These are phyloP conservation scores for Siderastrea radians DNA, from an alignment of 92 coral and sea anemone genomes.

Conservation along the genomic window DNA sequence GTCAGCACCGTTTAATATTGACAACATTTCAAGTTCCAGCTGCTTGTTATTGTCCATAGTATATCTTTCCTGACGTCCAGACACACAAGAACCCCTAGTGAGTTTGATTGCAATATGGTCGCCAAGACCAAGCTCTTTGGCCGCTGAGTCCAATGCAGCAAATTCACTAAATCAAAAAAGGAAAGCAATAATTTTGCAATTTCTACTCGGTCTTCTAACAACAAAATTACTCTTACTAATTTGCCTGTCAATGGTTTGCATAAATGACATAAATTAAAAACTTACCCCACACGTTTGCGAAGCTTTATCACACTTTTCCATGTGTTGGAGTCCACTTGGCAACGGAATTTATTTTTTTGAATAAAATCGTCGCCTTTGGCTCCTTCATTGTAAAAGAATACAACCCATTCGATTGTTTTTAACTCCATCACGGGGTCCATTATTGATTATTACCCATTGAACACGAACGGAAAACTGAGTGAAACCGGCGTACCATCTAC, in stretches of 20 bases:
- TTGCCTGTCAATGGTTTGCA: background rate
- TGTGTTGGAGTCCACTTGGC: conserved; percentile 31
- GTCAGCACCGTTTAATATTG: conserved; percentile 34
- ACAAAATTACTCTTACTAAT: background rate
- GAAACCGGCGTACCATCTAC: conserved; percentile 12
- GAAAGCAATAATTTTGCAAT: background rate
- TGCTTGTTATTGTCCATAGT: conserved; percentile 35
- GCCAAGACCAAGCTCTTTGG: conserved; percentile 42
- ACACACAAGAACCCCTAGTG: conserved; percentile 34
- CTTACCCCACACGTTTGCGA: conserved; percentile 16
- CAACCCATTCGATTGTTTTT: conserved; percentile 29
- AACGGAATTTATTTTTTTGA: conserved; percentile 16
- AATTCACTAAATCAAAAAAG: conserved; percentile 18
- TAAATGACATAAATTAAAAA: background rate
- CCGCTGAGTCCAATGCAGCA: conserved; percentile 39
- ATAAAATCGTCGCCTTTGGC: conserved; percentile 36
- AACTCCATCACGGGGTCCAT: conserved; percentile 23
- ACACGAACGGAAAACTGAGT: conserved; percentile 15
- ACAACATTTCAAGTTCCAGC: conserved; percentile 43
- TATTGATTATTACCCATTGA: background rate
- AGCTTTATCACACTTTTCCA: conserved; percentile 19
- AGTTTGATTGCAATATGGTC: conserved; percentile 24
- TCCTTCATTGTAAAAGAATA: conserved; percentile 40
- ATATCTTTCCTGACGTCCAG: conserved; percentile 44
- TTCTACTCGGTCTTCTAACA: background rate